These are phyloP conservation scores for Trachelipus rathkii DNA, from an alignment of 1,140 invertebrate species.

Conservation along the genomic window DNA sequence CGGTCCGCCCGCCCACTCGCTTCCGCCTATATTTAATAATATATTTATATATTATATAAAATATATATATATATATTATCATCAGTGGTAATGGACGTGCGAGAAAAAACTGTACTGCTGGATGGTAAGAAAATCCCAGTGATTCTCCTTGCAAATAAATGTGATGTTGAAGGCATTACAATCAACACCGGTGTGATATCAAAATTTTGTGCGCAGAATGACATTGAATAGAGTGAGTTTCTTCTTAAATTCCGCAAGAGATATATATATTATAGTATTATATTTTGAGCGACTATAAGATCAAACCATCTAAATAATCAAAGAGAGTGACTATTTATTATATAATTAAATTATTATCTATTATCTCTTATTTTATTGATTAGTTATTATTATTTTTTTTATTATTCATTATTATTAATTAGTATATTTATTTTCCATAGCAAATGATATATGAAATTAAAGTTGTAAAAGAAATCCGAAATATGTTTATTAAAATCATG, in stretches of 20 bases:
- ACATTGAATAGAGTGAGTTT: constrained; percentile 62
- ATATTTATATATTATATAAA: not conserved
- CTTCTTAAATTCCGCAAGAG: constrained; percentile 52
- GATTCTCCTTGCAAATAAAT: constrained; percentile 52
- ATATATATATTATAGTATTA: constrained; percentile 50
- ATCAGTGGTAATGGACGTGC: constrained; percentile 62
- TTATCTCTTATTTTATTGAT: too few relatives aligned
- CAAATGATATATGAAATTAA: too few relatives aligned
- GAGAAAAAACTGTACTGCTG: constrained; percentile 54
- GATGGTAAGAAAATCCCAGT: constrained; percentile 52
- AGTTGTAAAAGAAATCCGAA: too few relatives aligned
- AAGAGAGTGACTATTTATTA: too few relatives aligned
- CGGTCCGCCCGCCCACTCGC: too few relatives aligned
- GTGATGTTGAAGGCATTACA: constrained; percentile 49
- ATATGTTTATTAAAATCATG: too few relatives aligned
- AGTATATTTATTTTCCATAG: too few relatives aligned
- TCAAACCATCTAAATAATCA: too few relatives aligned
- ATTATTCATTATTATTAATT: too few relatives aligned
- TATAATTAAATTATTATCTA: too few relatives aligned
- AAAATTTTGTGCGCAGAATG: constrained; percentile 54
- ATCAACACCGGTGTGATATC: constrained; percentile 47
- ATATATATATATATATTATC: not conserved
- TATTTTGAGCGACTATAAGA: constrained; percentile 37
- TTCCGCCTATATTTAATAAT: too few relatives aligned
- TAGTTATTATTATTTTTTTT: too few relatives aligned